Base-by-base conservation (phyloP, 1,140 invertebrate genomes). In the Episyrphus balteatus region DNA sequence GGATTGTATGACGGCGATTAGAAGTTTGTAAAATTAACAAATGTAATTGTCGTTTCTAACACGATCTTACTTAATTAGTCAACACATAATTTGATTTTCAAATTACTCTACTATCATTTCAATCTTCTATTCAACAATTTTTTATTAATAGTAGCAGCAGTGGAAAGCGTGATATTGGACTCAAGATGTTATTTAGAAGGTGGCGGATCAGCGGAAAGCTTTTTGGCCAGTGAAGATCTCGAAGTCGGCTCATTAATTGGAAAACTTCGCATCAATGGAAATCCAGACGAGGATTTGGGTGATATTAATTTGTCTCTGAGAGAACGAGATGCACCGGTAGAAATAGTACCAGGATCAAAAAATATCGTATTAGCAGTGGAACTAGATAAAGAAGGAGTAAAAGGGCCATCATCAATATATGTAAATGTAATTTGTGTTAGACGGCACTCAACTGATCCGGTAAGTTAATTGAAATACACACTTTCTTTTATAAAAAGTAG, bases 111-210 rank as follows among this genome's bases (percentile, higher is more conserved):
- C n/a, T n/a, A n/a, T n/a, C n/a, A n/a, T 26, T 26, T 26, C 21
- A 26, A 26, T 26, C 8, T 40, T 34, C 17, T n/a, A 19, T 34
- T 42, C 11, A 47, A n/a, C 32, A 34, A 33, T 31, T 44, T 40
- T 42, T 30, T 51, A 14, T 46, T 50, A 48, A 50, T 19, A 3
- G 12, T 61, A 54, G 42, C 48, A 66, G 60, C 50, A 33, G 47
- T 49, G 14, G 45, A 56, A 51, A 74, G 73, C 68, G 74, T 72
- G 41, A 77, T 81, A 56, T 74, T 77, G 57, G 87, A 91, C 71
- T 86, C 84, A 57, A 75, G 89, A 61, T 94, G 90, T 63, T 93
- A 86, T 66, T 68, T 94, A 57, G 84, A 89, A 68, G 88, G 85
- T 55, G 90, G 89, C 21, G 86, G 86, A 21, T 89, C 90, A 1